Evolutionary conservation across 2,113 vertebrate genomes (phyloP), one percentile per base, ranked within the genome.

Genomic region (Puffinus mauretanicus): DNA sequence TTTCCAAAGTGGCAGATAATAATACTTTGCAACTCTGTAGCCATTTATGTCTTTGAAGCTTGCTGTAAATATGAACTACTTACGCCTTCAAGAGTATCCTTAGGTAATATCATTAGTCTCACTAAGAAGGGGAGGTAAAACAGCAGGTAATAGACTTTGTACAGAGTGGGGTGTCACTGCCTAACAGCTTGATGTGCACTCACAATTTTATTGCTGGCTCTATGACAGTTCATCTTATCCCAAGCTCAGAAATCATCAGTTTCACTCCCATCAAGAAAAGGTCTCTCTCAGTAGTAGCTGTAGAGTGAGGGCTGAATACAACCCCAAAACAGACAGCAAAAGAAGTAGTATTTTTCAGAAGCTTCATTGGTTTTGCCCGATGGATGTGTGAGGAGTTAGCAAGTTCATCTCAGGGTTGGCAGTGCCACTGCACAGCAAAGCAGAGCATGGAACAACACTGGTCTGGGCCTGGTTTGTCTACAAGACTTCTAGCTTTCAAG

Each of bases 1-100:
- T 58, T 69, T 93, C 73, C 13, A 13, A 95, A 94, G 84, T 52
- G 75, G 84, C 54, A 89, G 89, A 64, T 42, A 91, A 94, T 90
- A 71, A 73, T 38, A 58, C 27, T 91, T 85, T 38, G 75, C 38
- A 36, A 58, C 6, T 82, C 54, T 30, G 32, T 42, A 90, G 55
- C 38, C 67, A 82, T 90, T 93, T 85, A 64, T 34, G 75, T 62
- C 78, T 93, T 77, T 80, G 75, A 95, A 96, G 66, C 18, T 65
- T 72, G 69, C 73, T 89, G 73, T 67, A 90, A 95, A 88, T 44
- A 82, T 13, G 29, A 93, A 71, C 66, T 71, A 67, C 38, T 92
- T 51, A 46, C 0, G 9, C 36, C 73, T 90, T 77, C 70, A 86
- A 58, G 79, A 78, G 52, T 44, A 77, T 79, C 47, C 60, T 78